These are phyloP conservation scores for Nothoprocta pentlandii DNA, from an alignment of 2,113 vertebrate genomes.

Conservation along the genomic window DNA sequence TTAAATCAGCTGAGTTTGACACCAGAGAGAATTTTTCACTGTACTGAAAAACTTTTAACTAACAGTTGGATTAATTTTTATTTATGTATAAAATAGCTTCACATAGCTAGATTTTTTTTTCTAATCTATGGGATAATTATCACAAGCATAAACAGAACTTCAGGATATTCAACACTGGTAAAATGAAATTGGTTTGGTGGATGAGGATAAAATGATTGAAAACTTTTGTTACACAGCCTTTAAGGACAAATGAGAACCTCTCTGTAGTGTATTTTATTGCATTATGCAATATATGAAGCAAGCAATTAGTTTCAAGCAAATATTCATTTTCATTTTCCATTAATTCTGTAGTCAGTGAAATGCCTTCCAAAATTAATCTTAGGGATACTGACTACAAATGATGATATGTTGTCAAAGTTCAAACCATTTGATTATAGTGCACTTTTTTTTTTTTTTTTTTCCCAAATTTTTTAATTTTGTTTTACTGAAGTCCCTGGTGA, in stretches of 20 bases:
- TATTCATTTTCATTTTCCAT: conserved; percentile 64
- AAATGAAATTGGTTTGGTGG: background rate
- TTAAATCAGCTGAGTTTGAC: background rate
- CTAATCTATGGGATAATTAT: background rate
- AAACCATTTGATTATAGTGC: background rate
- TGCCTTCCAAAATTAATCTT: conserved; percentile 47
- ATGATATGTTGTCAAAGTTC: conserved; percentile 27
- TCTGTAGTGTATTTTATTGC: background rate
- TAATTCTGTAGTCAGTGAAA: conserved; percentile 31
- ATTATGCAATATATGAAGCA: conserved; percentile 35
- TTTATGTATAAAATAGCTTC: fast-evolving
- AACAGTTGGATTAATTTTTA: background rate
- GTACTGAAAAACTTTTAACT: background rate
- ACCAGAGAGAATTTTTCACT: background rate
- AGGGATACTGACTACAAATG: background rate
- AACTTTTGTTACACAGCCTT: conserved; percentile 11
- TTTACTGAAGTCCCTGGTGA: background rate
- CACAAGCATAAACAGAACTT: background rate
- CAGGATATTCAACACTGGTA: background rate
- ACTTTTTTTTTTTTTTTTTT: conserved; percentile 40
- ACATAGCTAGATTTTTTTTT: background rate
- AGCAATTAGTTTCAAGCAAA: conserved; percentile 67
- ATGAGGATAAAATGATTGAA: conserved; percentile 17
- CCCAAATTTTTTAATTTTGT: background rate
- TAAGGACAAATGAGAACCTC: background rate